Conservation (phyloP, 2,113 vertebrate genomes). For the Malurus cyaneus region DNA sequence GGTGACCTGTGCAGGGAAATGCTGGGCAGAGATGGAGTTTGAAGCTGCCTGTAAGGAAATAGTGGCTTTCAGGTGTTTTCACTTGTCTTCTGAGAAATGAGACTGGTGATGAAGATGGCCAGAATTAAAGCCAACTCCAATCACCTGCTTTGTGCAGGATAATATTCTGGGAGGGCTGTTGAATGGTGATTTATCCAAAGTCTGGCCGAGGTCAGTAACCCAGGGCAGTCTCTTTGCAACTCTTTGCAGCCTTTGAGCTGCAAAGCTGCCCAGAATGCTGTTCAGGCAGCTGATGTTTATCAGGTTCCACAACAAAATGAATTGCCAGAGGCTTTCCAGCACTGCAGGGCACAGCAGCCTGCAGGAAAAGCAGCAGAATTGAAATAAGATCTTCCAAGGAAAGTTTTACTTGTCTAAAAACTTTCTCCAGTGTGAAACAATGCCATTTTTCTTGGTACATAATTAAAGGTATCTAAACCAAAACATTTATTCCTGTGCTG, state of each 20-base stretch:
- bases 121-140: background rate
- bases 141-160: background rate
- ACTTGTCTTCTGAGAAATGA: background rate
- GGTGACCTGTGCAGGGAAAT: background rate
- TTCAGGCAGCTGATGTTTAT: background rate
- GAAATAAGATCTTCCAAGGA: background rate
- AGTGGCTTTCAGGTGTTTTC: background rate
- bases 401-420: background rate
- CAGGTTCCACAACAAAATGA: background rate
- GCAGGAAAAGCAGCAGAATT: background rate
- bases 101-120: background rate
- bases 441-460: background rate
- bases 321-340: constrained; percentile 27
- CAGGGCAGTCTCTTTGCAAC: background rate
- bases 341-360: background rate
- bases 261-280: background rate
- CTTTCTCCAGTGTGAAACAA: background rate
- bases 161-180: background rate
- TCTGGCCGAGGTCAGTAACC: background rate
- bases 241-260: background rate
- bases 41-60: background rate
- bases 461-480: background rate
- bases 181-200: background rate
- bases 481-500: background rate
- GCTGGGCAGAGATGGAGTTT: background rate